phyloP scores from a whole-genome alignment of 2,797 vertebrate species.

The Melanogrammus aeglefinus region DNA sequence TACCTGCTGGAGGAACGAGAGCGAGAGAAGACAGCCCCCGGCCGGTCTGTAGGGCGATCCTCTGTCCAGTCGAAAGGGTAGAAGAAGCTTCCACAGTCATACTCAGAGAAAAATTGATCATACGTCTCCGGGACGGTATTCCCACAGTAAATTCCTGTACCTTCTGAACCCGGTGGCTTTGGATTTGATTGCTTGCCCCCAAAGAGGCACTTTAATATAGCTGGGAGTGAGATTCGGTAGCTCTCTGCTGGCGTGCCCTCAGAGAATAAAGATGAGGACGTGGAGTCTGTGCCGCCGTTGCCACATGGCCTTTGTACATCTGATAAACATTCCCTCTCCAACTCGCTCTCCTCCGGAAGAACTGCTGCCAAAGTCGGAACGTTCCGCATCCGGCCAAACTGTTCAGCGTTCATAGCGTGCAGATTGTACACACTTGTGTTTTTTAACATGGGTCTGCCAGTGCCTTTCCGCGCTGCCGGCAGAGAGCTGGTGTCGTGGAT shows the following conservation, averaged over 20 bases:
- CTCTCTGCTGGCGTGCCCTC: constrained; percentile 41
- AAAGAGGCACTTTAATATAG: constrained; percentile 69
- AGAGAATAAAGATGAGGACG: constrained; percentile 39
- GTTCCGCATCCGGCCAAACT: constrained; percentile 28
- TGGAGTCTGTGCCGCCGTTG: constrained; percentile 29
- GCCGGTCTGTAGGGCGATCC: constrained; percentile 34
- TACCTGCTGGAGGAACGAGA: constrained; percentile 55
- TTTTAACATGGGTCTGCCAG: constrained; percentile 65
- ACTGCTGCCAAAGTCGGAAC: constrained; percentile 36
- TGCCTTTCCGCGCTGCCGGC: constrained; percentile 37
- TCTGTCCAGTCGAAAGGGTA: constrained; percentile 47
- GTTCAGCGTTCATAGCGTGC: constrained; percentile 54
- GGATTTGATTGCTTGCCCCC: constrained; percentile 46
- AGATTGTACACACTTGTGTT: constrained; percentile 69
- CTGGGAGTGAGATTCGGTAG: constrained; percentile 58
- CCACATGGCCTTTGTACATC: constrained; percentile 8
- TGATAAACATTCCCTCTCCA: background rate
- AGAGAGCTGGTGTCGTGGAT: constrained; percentile 31
- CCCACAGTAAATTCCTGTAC: constrained; percentile 25
- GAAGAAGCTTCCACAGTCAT: constrained; percentile 68
- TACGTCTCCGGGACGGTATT: constrained; percentile 82
- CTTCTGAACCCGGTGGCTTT: constrained; percentile 37
- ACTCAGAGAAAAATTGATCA: constrained; percentile 88
- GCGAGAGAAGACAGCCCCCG: constrained; percentile 63
- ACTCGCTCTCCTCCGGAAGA: constrained; percentile 31